Percentiles rank a stretch among this genome's conserved stretches.
These are phyloP conservation scores for Todus mexicanus DNA, from an alignment of 2,797 vertebrate species.

Conservation along the genomic window DNA sequence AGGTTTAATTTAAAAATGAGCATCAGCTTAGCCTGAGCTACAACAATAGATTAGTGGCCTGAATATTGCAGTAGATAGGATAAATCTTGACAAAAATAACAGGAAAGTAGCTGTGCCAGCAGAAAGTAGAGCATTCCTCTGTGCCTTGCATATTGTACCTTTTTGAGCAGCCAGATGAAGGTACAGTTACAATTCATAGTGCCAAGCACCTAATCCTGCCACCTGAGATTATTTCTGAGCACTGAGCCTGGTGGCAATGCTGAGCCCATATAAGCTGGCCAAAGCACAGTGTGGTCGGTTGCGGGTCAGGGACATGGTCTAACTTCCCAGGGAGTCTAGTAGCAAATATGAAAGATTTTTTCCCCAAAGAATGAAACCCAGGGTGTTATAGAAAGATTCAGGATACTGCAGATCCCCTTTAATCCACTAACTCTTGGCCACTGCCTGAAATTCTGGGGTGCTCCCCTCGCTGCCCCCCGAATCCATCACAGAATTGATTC, in stretches of 20 bases:
- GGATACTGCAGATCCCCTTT: neutral
- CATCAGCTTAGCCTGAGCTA: neutral
- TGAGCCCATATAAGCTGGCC: neutral
- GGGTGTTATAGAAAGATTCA: neutral
- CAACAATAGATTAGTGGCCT: conserved; percentile 12
- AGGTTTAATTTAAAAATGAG: conserved; percentile 38
- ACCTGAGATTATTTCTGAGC: neutral
- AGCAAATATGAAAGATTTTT: neutral
- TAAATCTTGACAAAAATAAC: neutral
- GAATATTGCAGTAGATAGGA: neutral
- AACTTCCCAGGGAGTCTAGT: neutral
- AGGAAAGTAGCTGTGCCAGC: neutral
- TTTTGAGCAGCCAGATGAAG: neutral
- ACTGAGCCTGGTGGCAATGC: neutral
- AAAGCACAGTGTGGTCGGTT: neutral
- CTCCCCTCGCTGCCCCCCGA: neutral
- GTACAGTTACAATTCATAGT: neutral
- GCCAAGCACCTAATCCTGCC: neutral
- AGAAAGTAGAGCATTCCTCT: neutral
- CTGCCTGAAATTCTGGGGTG: neutral
- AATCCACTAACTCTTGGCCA: neutral
- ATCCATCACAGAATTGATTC: neutral
- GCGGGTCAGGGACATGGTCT: neutral
- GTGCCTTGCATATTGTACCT: neutral
- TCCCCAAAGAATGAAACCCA: neutral